phyloP scores from a whole-genome alignment of 2,888 invertebrate species.

The Polydrusus cervinus region DNA sequence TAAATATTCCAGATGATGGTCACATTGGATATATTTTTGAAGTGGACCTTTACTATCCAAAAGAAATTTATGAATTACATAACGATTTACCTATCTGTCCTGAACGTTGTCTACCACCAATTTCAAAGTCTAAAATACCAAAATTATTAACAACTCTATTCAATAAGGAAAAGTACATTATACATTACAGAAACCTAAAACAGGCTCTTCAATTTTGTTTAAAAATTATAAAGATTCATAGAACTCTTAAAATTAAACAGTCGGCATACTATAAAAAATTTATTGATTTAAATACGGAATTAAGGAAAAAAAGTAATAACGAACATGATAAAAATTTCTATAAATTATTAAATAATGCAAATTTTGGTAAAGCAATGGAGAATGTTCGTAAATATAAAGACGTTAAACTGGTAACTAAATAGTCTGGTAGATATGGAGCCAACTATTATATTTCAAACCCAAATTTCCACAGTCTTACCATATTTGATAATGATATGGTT shows the following conservation, averaged over 20 bases:
- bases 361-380: constrained; percentile 22
- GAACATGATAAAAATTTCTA: constrained; percentile 26
- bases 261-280: not conserved
- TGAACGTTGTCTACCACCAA: not conserved
- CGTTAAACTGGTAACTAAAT: constrained; percentile 31
- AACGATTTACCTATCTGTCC: not conserved
- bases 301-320: not conserved
- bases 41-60: not conserved
- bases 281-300: constrained; percentile 21
- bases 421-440: constrained; percentile 26
- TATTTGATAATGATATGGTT: constrained; percentile 26
- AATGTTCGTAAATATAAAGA: constrained; percentile 38
- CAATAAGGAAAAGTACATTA: constrained; percentile 11
- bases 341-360: constrained; percentile 21
- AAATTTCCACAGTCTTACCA: constrained; percentile 22
- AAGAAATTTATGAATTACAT: not conserved
- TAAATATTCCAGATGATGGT: not conserved
- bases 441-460: constrained; percentile 27
- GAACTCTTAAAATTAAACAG: constrained; percentile 23
- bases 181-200: constrained; percentile 11
- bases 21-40: not conserved
- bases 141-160: not conserved
- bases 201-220: constrained; percentile 59
- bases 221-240: constrained; percentile 40
- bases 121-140: not conserved